These are phyloP conservation scores for Siphlonurus alternatus DNA, from an alignment of 2,888 invertebrate genomes.

Conservation along the genomic window DNA sequence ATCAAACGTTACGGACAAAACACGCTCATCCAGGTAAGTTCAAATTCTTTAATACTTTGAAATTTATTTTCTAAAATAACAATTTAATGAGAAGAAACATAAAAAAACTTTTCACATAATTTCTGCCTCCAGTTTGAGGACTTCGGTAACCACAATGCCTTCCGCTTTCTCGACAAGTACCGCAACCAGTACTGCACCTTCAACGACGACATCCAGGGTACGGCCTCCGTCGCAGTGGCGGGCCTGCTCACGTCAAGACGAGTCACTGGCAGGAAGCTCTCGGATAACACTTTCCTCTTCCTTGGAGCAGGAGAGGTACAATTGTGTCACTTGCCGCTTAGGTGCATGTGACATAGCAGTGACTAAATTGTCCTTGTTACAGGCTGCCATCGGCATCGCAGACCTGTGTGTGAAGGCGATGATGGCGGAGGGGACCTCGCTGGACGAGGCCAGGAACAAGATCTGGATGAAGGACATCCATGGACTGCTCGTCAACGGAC, in stretches of 20 bases:
- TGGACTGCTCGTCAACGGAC: conserved; percentile 39
- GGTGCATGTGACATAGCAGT: conserved; percentile 3
- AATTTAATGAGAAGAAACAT: not conserved
- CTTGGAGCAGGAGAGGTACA: conserved; percentile 40
- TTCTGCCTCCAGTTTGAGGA: conserved; percentile 38
- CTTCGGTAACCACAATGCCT: conserved; percentile 43
- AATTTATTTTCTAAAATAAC: too few species aligned
- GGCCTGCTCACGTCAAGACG: conserved; percentile 35
- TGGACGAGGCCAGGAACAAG: conserved; percentile 25
- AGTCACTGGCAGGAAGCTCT: conserved; percentile 31
- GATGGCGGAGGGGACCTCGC: conserved; percentile 37
- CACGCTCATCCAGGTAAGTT: conserved; percentile 49
- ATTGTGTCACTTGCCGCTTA: too few species aligned
- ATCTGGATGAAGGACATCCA: conserved; percentile 37
- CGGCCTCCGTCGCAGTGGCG: conserved; percentile 40
- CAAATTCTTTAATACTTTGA: too few species aligned
- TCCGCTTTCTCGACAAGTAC: conserved; percentile 37
- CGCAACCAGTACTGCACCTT: conserved; percentile 38
- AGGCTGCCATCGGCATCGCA: conserved; percentile 40
- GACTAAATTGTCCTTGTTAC: conserved; percentile 9
- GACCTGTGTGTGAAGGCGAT: conserved; percentile 34
- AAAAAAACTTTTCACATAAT: not conserved
- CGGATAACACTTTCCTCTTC: conserved; percentile 35
- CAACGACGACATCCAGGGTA: conserved; percentile 47
- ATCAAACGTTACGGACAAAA: conserved; percentile 73